These are phyloP conservation scores for Penaeus japonicus DNA, from an alignment of 1,140 invertebrate species.

Conservation along the genomic window DNA sequence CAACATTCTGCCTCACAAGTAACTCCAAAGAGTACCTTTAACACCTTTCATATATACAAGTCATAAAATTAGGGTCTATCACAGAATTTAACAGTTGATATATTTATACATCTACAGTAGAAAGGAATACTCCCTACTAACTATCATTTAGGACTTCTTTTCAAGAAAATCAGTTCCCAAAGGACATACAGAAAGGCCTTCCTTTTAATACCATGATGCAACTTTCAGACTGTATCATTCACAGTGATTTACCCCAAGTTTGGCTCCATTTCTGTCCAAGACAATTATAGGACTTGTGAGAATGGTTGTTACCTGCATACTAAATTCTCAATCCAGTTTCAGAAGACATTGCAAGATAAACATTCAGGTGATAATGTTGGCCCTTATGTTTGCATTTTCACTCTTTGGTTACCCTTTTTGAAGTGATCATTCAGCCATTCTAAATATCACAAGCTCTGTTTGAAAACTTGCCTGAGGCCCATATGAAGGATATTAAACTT, in stretches of 20 bases:
- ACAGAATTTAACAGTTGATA: slow-evolving; percentile 50
- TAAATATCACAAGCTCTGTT: too few species aligned
- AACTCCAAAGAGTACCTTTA: slow-evolving; percentile 41
- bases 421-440: too few species aligned
- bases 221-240: slow-evolving; percentile 41
- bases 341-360: too few species aligned
- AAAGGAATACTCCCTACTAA: slow-evolving; percentile 15
- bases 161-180: not conserved
- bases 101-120: slow-evolving; percentile 25
- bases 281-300: too few species aligned
- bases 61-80: slow-evolving; percentile 43
- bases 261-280: slow-evolving; percentile 20
- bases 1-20: slow-evolving; percentile 31
- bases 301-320: too few species aligned
- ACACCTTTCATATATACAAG: slow-evolving; percentile 40
- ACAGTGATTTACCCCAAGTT: slow-evolving; percentile 43
- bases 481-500: not conserved
- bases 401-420: too few species aligned
- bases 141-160: not conserved
- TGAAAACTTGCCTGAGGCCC: not conserved
- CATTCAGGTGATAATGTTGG: too few species aligned
- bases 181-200: slow-evolving; percentile 13
- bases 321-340: too few species aligned
- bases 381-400: too few species aligned
- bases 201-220: not conserved